A percentile compares a stretch with the other conserved stretches of the same genome.
These are phyloP conservation scores for Phoebastria nigripes DNA, from an alignment of 2,797 vertebrate species.

Conservation along the genomic window DNA sequence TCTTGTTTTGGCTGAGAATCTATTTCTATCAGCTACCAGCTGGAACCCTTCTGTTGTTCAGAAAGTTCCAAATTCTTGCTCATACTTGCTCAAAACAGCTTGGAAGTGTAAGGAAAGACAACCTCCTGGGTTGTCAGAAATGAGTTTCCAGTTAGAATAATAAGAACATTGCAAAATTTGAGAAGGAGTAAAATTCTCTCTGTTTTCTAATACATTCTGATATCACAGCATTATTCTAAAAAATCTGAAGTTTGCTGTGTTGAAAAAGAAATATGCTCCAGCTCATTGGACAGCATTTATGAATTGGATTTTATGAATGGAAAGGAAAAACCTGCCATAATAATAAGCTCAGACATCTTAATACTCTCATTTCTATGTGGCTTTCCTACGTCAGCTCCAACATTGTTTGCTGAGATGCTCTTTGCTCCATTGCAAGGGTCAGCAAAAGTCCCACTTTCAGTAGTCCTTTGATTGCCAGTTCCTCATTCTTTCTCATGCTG, in stretches of 20 bases:
- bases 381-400: neutral
- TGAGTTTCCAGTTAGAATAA: neutral
- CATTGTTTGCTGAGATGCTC: neutral
- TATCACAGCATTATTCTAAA: neutral
- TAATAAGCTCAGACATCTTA: neutral
- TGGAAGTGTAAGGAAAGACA: neutral
- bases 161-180: neutral
- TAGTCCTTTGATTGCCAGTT: neutral
- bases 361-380: rapidly evolving
- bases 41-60: slow-evolving; percentile 16
- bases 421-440: neutral
- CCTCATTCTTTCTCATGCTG: neutral
- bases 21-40: neutral
- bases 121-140: neutral
- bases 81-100: neutral
- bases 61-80: neutral
- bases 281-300: neutral
- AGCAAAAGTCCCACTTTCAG: neutral
- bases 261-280: neutral
- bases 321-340: neutral
- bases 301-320: neutral
- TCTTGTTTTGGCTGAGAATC: slow-evolving; percentile 1
- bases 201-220: neutral
- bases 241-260: neutral
- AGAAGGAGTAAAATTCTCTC: neutral